phyloP scores from a whole-genome alignment of 2,888 invertebrate species.

The Drosophila macrospina region DNA sequence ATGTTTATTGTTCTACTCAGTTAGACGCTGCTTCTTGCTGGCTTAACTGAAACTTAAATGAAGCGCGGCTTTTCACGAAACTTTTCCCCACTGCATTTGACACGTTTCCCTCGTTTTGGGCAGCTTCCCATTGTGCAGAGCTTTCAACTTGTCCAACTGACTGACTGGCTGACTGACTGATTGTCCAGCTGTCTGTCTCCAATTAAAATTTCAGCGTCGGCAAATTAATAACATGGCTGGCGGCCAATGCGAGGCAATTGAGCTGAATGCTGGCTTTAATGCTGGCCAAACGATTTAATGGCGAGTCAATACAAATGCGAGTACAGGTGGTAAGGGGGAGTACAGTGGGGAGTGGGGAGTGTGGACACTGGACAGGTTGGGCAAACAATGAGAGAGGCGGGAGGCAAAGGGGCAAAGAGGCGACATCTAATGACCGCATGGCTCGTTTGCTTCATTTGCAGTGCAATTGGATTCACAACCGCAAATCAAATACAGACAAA shows the following conservation, averaged over 20 bases:
- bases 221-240: slow-evolving; percentile 61
- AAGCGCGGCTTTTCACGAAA: slow-evolving; percentile 46
- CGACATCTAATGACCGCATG: slow-evolving; percentile 73
- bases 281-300: slow-evolving; percentile 47
- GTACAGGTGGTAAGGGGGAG: not conserved
- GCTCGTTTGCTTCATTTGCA: slow-evolving; percentile 78
- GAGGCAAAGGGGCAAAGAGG: slow-evolving; percentile 21
- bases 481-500: slow-evolving; percentile 71
- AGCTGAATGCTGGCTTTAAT: slow-evolving; percentile 58
- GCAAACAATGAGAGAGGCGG: slow-evolving; percentile 48
- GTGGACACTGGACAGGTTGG: slow-evolving; percentile 20
- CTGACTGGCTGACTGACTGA: not conserved
- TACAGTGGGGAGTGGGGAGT: not conserved
- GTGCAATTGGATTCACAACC: slow-evolving; percentile 75
- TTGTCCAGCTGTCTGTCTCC: slow-evolving; percentile 24
- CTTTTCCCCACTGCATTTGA: slow-evolving; percentile 65
- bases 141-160: not conserved
- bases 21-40: slow-evolving; percentile 15
- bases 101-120: slow-evolving; percentile 31
- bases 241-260: slow-evolving; percentile 50
- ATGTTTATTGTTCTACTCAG: slow-evolving; percentile 29
- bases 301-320: slow-evolving; percentile 31
- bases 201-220: slow-evolving; percentile 66
- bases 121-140: not conserved
- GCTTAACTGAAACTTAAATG: slow-evolving; percentile 64